Percentiles rank a stretch among this genome's conserved stretches.
phyloP scores from a whole-genome alignment of 1,140 invertebrate genomes.

The Laodelphax striatellus region DNA sequence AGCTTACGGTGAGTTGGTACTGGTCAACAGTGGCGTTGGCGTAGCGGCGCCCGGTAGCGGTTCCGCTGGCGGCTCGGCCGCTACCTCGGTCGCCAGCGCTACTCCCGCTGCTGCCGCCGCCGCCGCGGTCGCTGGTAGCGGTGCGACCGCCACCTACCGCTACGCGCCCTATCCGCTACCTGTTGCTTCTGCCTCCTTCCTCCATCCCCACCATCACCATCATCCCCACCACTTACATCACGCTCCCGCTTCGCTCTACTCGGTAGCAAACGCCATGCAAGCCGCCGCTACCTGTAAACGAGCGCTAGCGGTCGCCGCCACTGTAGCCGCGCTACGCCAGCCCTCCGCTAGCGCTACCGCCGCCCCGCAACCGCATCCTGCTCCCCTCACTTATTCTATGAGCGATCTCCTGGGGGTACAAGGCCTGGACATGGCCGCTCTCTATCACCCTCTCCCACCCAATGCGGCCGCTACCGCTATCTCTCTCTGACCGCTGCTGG shows the following conservation, averaged over 20 bases:
- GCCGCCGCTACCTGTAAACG: constrained; percentile 38
- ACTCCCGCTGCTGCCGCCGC: constrained; percentile 37
- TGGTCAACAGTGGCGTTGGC: constrained; percentile 20
- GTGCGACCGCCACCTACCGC: constrained; percentile 39
- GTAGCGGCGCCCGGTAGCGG: constrained; percentile 37
- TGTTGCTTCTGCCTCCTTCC: constrained; percentile 21
- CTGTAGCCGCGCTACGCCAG: constrained; percentile 26
- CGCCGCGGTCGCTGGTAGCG: constrained; percentile 34
- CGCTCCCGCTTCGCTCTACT: constrained; percentile 33
- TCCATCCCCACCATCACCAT: constrained; percentile 12
- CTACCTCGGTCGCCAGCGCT: constrained; percentile 26
- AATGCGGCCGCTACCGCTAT: constrained; percentile 28
- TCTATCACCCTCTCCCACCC: constrained; percentile 41
- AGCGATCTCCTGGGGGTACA: constrained; percentile 53
- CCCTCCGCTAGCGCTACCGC: constrained; percentile 34
- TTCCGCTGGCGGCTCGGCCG: constrained; percentile 33
- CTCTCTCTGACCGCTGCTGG: constrained; percentile 55
- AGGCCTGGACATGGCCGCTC: constrained; percentile 45
- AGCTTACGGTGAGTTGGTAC: constrained; percentile 84
- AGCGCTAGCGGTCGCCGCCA: constrained; percentile 33
- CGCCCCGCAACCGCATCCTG: constrained; percentile 29
- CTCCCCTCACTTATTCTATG: constrained; percentile 50
- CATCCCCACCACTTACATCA: constrained; percentile 9
- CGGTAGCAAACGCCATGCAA: constrained; percentile 37
- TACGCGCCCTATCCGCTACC: constrained; percentile 46